These are phyloP conservation scores for Barbus barbus DNA, from an alignment of 2,113 vertebrate genomes.

Conservation along the genomic window DNA sequence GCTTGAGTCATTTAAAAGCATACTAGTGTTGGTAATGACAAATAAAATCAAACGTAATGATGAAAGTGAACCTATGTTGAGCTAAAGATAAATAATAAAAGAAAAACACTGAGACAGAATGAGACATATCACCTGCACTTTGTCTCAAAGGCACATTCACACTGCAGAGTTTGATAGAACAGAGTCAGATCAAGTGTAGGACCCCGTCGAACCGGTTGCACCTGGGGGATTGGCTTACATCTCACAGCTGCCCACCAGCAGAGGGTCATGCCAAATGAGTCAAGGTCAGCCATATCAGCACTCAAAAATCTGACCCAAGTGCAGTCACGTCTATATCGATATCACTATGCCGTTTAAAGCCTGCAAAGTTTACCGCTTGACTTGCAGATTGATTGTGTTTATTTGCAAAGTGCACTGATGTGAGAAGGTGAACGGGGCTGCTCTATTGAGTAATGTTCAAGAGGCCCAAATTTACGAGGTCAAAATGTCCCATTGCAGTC, in stretches of 20 bases:
- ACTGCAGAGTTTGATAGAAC: constrained; percentile 35
- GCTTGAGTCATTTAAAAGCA: not conserved
- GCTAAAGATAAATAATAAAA: not conserved
- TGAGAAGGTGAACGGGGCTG: constrained; percentile 32
- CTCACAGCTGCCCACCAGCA: constrained; percentile 55
- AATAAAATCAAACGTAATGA: not conserved
- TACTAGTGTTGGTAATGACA: not conserved
- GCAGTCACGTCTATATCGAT: constrained; percentile 46
- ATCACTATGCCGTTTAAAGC: constrained; percentile 31
- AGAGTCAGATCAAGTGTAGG: not conserved
- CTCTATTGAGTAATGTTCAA: not conserved
- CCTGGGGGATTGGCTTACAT: constrained; percentile 58
- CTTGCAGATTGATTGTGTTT: constrained; percentile 56
- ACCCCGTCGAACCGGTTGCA: constrained; percentile 40
- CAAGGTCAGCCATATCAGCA: constrained; percentile 54
- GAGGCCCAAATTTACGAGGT: not conserved
- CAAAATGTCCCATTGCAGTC: not conserved
- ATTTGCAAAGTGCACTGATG: constrained; percentile 53
- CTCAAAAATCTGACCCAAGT: constrained; percentile 49
- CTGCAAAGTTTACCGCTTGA: constrained; percentile 20
- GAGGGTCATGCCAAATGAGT: constrained; percentile 57
- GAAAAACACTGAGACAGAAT: not conserved
- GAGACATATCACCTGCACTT: constrained; percentile 31
- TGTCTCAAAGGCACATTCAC: constrained; percentile 23
- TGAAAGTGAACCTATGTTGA: not conserved